phyloP scores from a whole-genome alignment of 2,888 invertebrate genomes.

The Slavum lentiscoides region DNA sequence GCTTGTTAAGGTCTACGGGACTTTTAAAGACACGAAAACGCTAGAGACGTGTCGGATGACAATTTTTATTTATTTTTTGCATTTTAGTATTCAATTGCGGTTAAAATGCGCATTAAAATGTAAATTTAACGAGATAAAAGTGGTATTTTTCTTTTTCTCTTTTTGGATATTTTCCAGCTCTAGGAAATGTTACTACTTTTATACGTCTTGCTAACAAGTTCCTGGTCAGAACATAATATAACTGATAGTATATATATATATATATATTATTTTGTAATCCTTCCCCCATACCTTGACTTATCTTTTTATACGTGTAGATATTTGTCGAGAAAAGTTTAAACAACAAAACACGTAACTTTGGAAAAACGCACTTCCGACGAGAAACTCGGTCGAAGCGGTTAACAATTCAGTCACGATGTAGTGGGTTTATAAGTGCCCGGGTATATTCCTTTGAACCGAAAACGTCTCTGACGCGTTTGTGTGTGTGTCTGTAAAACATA shows the following conservation, averaged over 20 bases:
- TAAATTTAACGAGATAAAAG: no score
- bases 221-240: neutral
- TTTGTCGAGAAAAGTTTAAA: conserved; percentile 13
- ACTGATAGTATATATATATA: neutral
- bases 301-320: neutral
- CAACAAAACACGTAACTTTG: conserved; percentile 27
- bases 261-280: conserved; percentile 6
- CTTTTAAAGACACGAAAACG: no score
- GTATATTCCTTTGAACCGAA: neutral
- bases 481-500: no score
- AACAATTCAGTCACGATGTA: conserved; percentile 33
- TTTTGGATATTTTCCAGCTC: conserved; percentile 4
- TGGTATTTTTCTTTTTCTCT: no score
- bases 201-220: conserved; percentile 7
- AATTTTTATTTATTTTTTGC: no score
- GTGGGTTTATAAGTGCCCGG: neutral
- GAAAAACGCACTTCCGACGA: conserved; percentile 8
- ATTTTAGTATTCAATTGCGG: no score
- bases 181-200: conserved; percentile 1
- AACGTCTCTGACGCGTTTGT: neutral
- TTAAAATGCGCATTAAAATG: no score
- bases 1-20: no score
- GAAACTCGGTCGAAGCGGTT: conserved; percentile 14
- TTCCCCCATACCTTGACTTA: neutral
- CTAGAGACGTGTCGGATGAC: no score